Conservation (phyloP, 2,797 vertebrate species). For the Orientallactaga sibirica region DNA sequence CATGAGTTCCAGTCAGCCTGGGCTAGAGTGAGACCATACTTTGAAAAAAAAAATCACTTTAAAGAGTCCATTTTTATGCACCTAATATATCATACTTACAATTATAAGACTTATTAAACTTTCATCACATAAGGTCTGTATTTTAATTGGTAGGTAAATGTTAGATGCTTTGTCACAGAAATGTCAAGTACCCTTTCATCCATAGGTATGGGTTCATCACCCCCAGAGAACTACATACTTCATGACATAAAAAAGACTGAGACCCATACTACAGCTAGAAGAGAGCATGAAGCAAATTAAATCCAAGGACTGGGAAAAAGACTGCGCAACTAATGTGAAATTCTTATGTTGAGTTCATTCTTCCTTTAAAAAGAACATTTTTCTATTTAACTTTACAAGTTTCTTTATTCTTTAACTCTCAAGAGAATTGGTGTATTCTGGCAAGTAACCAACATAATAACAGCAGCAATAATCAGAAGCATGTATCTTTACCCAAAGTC, state of each 20-base stretch:
- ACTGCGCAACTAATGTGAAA: background rate
- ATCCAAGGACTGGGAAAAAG: constrained; percentile 51
- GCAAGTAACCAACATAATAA: background rate
- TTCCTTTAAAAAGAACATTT: constrained; percentile 64
- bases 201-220: constrained; percentile 67
- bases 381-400: constrained; percentile 68
- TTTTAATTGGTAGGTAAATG: constrained; percentile 64
- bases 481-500: constrained; percentile 72
- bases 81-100: constrained; percentile 77
- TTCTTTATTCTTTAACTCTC: constrained; percentile 74
- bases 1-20: no score
- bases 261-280: constrained; percentile 36
- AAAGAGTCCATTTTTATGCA: constrained; percentile 68
- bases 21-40: no score
- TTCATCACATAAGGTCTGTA: constrained; percentile 73
- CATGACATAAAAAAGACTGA: constrained; percentile 39
- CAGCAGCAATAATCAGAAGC: constrained; percentile 64
- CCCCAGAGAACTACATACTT: constrained; percentile 57
- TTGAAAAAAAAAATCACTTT: constrained; percentile 53
- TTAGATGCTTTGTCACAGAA: constrained; percentile 70
- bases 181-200: constrained; percentile 22
- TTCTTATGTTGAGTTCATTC: constrained; percentile 59
- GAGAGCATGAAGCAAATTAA: background rate
- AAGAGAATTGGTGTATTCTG: constrained; percentile 55
- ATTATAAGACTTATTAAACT: constrained; percentile 70